These are phyloP conservation scores for Dasyurus viverrinus DNA, from an alignment of 2,113 vertebrate species.

Conservation along the genomic window DNA sequence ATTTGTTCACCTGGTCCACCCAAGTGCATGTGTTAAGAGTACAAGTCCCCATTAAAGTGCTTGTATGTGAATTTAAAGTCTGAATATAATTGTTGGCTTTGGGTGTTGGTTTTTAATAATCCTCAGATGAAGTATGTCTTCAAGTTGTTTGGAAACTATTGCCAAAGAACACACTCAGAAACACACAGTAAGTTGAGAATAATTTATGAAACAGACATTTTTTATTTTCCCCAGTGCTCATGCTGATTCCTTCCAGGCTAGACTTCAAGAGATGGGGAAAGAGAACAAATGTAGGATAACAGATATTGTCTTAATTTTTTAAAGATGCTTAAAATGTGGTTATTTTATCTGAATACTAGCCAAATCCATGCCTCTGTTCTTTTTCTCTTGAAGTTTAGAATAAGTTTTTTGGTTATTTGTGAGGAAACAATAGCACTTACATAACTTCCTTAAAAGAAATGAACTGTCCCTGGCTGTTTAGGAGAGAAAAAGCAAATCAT, in stretches of 20 bases:
- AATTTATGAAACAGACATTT: constrained; percentile 28
- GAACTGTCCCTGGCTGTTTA: background rate
- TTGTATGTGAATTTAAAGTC: background rate
- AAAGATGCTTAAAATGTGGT: background rate
- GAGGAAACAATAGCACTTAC: background rate
- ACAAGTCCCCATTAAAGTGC: background rate
- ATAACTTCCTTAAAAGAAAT: constrained; percentile 14
- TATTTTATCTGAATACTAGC: background rate
- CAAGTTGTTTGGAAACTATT: constrained; percentile 43
- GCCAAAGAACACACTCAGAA: constrained; percentile 31
- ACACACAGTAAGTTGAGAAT: constrained; percentile 5
- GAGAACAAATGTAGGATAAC: background rate
- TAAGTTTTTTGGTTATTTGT: constrained; percentile 4
- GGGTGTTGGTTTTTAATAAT: background rate
- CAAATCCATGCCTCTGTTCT: background rate
- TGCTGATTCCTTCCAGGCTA: background rate
- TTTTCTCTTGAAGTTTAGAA: constrained; percentile 34
- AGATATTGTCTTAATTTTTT: background rate
- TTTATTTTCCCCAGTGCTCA: background rate
- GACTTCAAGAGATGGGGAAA: background rate
- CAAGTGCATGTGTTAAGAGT: background rate
- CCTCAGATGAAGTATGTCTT: constrained; percentile 45
- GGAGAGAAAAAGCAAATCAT: constrained; percentile 27
- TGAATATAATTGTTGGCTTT: background rate
- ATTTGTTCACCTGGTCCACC: background rate